Conservation (phyloP, 2,797 vertebrate genomes). For the Dendrocincla fuliginosa region DNA sequence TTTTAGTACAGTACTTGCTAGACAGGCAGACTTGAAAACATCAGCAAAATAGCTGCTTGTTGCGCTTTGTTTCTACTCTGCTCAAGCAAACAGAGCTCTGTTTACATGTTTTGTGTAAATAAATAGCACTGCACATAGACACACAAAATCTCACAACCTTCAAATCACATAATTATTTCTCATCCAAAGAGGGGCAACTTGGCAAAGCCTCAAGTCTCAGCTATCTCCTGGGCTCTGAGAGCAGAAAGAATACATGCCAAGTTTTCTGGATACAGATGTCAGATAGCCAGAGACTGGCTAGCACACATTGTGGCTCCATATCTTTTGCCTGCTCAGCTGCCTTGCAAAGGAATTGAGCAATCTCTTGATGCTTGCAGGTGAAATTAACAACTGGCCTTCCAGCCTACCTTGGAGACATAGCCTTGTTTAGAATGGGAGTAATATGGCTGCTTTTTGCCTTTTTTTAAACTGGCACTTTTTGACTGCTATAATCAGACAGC, state of each 20-base stretch:
- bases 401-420: neutral
- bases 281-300: neutral
- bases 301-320: neutral
- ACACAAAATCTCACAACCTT: neutral
- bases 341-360: neutral
- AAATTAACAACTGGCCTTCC: neutral
- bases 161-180: slow-evolving; percentile 4
- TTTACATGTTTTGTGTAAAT: slow-evolving; percentile 28
- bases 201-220: slow-evolving; percentile 10
- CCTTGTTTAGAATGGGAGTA: neutral
- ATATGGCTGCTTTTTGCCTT: neutral
- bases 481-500: neutral
- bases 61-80: slow-evolving; percentile 30
- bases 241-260: neutral
- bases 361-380: neutral
- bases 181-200: slow-evolving; percentile 9
- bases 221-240: neutral
- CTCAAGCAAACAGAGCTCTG: slow-evolving; percentile 16
- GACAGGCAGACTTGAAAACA: slow-evolving; percentile 9
- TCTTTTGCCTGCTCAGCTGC: neutral
- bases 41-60: slow-evolving; percentile 11
- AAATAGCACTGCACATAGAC: neutral
- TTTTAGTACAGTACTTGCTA: neutral
- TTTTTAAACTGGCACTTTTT: neutral
- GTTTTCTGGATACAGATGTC: slow-evolving; percentile 15